A percentile compares a stretch with the other conserved stretches of the same genome.
Evolutionary conservation across 2,888 invertebrate species (phyloP).

Genomic region (Branchinecta sandiegonensis): DNA sequence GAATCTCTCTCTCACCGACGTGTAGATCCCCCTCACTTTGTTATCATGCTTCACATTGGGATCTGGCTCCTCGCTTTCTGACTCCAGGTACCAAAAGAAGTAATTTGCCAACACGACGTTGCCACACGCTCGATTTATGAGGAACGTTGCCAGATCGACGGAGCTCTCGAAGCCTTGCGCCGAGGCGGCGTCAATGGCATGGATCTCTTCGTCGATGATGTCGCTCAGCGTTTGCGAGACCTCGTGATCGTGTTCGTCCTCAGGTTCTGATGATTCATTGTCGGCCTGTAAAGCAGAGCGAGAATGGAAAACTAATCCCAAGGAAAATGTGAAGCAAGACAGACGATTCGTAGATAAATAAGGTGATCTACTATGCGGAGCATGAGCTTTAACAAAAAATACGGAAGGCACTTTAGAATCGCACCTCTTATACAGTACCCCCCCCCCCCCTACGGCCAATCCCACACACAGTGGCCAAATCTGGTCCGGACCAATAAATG

Average conservation of each 20-base stretch:
- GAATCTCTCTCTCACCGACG: slow-evolving; percentile 74
- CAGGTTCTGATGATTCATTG: slow-evolving; percentile 9
- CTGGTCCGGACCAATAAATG: too few relatives aligned
- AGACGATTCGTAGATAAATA: neutral
- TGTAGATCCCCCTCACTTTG: slow-evolving; percentile 65
- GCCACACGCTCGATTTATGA: slow-evolving; percentile 72
- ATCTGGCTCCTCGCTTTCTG: slow-evolving; percentile 84
- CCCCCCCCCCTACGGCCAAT: too few relatives aligned
- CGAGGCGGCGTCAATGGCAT: slow-evolving; percentile 22
- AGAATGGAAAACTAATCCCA: too few relatives aligned
- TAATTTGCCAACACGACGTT: slow-evolving; percentile 87
- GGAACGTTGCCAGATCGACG: slow-evolving; percentile 67
- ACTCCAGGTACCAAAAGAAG: slow-evolving; percentile 89
- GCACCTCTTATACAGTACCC: too few relatives aligned
- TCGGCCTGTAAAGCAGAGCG: neutral
- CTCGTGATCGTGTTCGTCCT: slow-evolving; percentile 2
- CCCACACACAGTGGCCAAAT: too few relatives aligned
- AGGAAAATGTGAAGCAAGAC: too few relatives aligned
- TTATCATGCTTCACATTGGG: slow-evolving; percentile 53
- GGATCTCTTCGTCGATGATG: slow-evolving; percentile 23
- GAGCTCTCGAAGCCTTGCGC: slow-evolving; percentile 18
- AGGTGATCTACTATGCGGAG: too few relatives aligned
- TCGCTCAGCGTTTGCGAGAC: slow-evolving; percentile 5
- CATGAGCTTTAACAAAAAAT: too few relatives aligned
- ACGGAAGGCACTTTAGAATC: too few relatives aligned